Percentiles rank a stretch among this genome's conserved stretches.
Evolutionary conservation across 2,113 vertebrate genomes (phyloP).

Genomic region (Zosterops japonicus): DNA sequence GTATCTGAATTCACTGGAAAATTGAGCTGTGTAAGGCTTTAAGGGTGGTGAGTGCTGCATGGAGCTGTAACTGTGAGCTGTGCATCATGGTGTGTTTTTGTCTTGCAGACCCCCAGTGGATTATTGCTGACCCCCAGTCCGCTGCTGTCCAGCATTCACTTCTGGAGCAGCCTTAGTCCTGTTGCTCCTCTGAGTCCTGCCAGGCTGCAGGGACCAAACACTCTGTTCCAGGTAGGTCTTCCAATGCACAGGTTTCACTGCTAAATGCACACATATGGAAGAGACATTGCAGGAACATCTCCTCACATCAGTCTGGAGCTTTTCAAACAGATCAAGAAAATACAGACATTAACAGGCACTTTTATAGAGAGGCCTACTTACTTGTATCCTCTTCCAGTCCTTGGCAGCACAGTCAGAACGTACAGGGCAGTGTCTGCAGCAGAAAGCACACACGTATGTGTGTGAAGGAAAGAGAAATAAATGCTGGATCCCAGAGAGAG

Average conservation of each 20-base stretch:
- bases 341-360: background rate
- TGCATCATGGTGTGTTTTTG: background rate
- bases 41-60: background rate
- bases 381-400: background rate
- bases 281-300: background rate
- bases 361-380: background rate
- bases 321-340: background rate
- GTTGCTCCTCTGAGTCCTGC: constrained; percentile 92
- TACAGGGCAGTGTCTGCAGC: background rate
- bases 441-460: background rate
- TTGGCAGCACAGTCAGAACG: background rate
- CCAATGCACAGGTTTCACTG: background rate
- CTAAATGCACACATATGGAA: accelerated
- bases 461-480: background rate
- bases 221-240: constrained; percentile 89
- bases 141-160: constrained; percentile 91
- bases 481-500: background rate
- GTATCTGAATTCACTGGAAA: background rate
- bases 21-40: background rate
- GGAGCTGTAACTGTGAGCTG: background rate
- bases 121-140: constrained; percentile 92
- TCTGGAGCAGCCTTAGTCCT: constrained; percentile 96
- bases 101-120: constrained; percentile 87
- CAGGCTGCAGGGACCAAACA: constrained; percentile 91
- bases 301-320: accelerated